Evolutionary conservation across 2,113 vertebrate genomes (phyloP).

Genomic region (Oryctolagus cuniculus): mOryCun1.1 NC_091440.1:103590001-103590500

Average conservation of each 20-base stretch:
- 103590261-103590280: not conserved
- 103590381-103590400: not conserved
- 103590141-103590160: not conserved
- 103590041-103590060: slow-evolving; percentile 18
- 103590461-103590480: not conserved
- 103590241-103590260: not conserved
- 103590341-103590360: slow-evolving; percentile 4
- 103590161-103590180: fast-evolving
- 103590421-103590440: not conserved
- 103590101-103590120: not conserved
- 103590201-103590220: not conserved
- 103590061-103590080: slow-evolving; percentile 21
- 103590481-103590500: not conserved
- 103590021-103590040: slow-evolving; percentile 51
- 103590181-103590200: too few relatives aligned
- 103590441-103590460: not conserved
- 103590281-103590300: not conserved
- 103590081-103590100: slow-evolving; percentile 50
- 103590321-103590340: not conserved
- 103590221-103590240: not conserved
- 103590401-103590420: not conserved
- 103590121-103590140: not conserved
- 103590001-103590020: slow-evolving; percentile 29
- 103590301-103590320: not conserved
- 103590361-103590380: not conserved